Base-by-base conservation (phyloP, 2,113 vertebrate genomes). In the Neogobius melanostomus region DNA sequence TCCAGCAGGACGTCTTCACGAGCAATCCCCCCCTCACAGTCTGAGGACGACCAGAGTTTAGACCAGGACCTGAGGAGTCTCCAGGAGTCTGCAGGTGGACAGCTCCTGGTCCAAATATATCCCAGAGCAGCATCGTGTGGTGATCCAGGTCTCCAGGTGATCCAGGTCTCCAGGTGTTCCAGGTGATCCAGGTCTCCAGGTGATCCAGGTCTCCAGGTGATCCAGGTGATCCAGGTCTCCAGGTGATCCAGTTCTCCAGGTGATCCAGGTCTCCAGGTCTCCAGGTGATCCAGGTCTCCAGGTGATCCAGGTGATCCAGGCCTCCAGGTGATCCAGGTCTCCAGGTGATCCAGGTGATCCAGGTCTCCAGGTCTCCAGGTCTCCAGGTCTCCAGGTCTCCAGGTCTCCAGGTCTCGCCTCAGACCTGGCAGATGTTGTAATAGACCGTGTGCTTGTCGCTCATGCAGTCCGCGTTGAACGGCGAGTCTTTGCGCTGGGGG, bases 401-500 rank as follows among this genome's bases (percentile, higher is more conserved):
- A 28, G 50, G 61, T 54, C 0, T 12, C 21, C 21, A 21, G 11
- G 36, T 17, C 11, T 11, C 64, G 54, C 54, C 44, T n/a, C 15
- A n/a, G 57, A 94, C 94, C 87, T 95, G 94, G 10, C 94, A 95
- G 86, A 95, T 92, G 88, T 93, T 95, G 11, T 94, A 95, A 46
- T 93, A 94, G 59, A 91, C 87, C 6, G 89, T 94, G 11, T 91
- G 87, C 11, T 80, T 71, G 8, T 93, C 90, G 0, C 79, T 57
- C 11, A 83, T 46, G 0, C 73, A 78, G 36, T 94, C 93, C 54
- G 86, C 69, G 12, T 93, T 92, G 0, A 88, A 92, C 47, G 92
- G 70, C 0, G 75, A 81, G 17, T 92, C 88, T 75, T 88, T 93
- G 81, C 81, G 84, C 0, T 87, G 78, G 15, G 92, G 91, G 64